These are phyloP conservation scores for Agelastica alni DNA, from an alignment of 2,888 invertebrate species.

Conservation along the genomic window DNA sequence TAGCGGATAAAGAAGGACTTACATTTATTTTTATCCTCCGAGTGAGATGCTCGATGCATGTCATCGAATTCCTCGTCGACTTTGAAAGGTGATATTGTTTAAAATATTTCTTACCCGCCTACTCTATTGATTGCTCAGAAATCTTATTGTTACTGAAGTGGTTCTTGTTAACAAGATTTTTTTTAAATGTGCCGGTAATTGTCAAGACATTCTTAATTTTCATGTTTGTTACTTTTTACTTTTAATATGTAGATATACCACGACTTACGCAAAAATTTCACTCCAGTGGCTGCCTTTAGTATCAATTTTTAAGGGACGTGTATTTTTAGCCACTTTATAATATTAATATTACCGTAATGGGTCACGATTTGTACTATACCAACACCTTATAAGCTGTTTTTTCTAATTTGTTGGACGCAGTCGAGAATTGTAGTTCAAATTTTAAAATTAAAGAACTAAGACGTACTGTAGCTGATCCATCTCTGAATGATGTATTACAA, in stretches of 20 bases:
- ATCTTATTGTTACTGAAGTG: constrained; percentile 29
- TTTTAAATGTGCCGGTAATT: constrained; percentile 20
- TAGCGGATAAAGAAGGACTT: too few species aligned
- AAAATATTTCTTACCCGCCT: constrained; percentile 42
- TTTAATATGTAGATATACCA: constrained; percentile 10
- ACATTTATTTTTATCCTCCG: too few species aligned
- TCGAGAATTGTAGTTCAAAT: too few species aligned
- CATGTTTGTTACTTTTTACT: constrained; percentile 13
- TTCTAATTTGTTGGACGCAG: too few species aligned
- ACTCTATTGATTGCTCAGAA: constrained; percentile 32
- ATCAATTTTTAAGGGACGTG: too few species aligned
- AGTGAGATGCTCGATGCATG: constrained; percentile 3
- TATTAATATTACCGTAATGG: too few species aligned
- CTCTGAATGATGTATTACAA: not conserved
- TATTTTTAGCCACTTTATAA: too few species aligned
- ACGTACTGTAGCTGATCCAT: not conserved
- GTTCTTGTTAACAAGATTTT: constrained; percentile 24
- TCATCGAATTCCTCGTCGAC: constrained; percentile 37
- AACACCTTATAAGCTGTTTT: too few species aligned
- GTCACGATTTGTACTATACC: too few species aligned
- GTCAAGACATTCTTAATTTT: constrained; percentile 14
- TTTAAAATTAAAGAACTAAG: too few species aligned
- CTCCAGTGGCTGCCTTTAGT: too few species aligned
- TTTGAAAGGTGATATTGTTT: constrained; percentile 39
- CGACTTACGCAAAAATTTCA: constrained; percentile 8